Percentiles rank a stretch among this genome's conserved stretches.
phyloP scores from a whole-genome alignment of 2,113 vertebrate genomes.

The Amblyornis subalaris region DNA sequence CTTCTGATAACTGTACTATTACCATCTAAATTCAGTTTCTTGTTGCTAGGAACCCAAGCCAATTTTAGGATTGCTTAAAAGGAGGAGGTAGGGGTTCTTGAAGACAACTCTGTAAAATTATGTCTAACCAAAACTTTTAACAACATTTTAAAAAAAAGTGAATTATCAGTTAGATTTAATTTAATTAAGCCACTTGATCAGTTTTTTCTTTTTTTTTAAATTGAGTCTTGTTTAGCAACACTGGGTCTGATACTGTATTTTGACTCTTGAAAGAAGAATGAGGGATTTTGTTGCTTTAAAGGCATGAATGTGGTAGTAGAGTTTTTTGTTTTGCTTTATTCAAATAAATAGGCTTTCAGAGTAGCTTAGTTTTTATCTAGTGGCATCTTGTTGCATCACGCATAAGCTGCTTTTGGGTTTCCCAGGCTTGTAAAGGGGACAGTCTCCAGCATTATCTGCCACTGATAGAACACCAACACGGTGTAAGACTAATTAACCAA shows the following conservation, averaged over 20 bases:
- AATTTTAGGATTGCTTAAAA: not conserved
- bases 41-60: not conserved
- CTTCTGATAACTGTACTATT: not conserved
- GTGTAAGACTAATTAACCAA: not conserved
- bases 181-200: not conserved
- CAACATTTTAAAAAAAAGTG: not conserved
- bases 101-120: not conserved
- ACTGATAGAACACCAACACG: not conserved
- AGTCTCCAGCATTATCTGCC: not conserved
- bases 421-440: not conserved
- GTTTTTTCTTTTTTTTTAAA: not conserved
- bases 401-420: not conserved
- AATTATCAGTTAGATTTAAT: not conserved
- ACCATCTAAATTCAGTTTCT: not conserved
- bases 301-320: not conserved
- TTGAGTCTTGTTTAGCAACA: rapidly evolving
- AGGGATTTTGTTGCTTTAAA: not conserved
- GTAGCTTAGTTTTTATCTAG: not conserved
- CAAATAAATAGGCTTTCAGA: not conserved
- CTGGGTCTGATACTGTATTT: not conserved
- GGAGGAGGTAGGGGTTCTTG: not conserved
- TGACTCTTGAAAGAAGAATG: not conserved
- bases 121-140: not conserved
- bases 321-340: not conserved
- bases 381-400: not conserved